A percentile compares a stretch with the other conserved stretches of the same genome.
Conservation (phyloP, 2,797 vertebrate species). For the Silurus aristotelis region DNA sequence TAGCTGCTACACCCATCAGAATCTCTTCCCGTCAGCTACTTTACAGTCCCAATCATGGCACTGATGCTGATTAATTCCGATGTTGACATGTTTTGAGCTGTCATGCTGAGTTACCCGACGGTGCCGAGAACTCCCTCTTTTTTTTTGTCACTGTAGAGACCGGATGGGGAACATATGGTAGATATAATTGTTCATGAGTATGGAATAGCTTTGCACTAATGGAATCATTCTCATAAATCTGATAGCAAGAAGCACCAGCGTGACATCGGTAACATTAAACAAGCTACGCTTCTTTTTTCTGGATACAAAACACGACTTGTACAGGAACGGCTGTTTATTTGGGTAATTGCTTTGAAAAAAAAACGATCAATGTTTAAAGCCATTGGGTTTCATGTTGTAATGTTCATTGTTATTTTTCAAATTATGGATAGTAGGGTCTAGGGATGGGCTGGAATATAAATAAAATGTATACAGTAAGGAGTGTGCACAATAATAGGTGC, state of each 20-base stretch:
- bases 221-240: slow-evolving; percentile 65
- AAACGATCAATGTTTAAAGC: slow-evolving; percentile 36
- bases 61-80: slow-evolving; percentile 70
- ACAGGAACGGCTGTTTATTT: slow-evolving; percentile 1
- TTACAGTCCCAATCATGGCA: slow-evolving; percentile 62
- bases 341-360: slow-evolving; percentile 12
- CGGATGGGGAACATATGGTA: slow-evolving; percentile 66
- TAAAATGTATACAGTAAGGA: not conserved
- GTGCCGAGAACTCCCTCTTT: slow-evolving; percentile 54
- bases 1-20: slow-evolving; percentile 13
- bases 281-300: slow-evolving; percentile 7
- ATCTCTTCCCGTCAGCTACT: slow-evolving; percentile 20
- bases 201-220: slow-evolving; percentile 65
- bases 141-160: slow-evolving; percentile 53
- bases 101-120: slow-evolving; percentile 56
- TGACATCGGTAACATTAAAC: slow-evolving; percentile 34
- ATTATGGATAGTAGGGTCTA: not conserved
- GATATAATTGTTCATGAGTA: slow-evolving; percentile 64
- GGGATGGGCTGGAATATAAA: not conserved
- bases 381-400: not conserved
- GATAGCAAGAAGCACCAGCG: slow-evolving; percentile 4
- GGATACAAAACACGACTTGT: not conserved
- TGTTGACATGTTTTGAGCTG: slow-evolving; percentile 66
- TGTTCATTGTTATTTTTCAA: not conserved
- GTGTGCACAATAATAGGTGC: too few relatives aligned